Conservation (phyloP, 2,888 invertebrate genomes). For the Subacronicta megacephala region DNA sequence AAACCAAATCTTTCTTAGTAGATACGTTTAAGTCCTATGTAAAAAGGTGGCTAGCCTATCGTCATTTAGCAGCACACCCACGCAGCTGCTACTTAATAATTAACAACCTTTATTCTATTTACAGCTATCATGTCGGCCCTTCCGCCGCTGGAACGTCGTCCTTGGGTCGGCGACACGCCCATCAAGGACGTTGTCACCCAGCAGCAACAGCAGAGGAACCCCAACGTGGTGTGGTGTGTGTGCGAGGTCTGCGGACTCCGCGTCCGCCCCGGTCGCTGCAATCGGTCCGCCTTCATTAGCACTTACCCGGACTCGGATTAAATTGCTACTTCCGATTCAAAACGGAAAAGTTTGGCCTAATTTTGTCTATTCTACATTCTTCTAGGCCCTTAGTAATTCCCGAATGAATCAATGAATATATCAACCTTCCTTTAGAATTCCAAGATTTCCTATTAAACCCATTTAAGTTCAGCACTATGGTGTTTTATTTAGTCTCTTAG, state of each 20-base stretch:
- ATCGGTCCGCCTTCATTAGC: not conserved
- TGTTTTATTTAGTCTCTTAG: not conserved
- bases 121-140: slow-evolving; percentile 9
- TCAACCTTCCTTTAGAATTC: slow-evolving; percentile 25
- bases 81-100: too few species aligned
- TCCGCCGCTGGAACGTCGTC: not conserved
- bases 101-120: slow-evolving; percentile 1
- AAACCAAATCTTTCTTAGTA: too few species aligned
- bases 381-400: slow-evolving; percentile 28
- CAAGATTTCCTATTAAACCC: slow-evolving; percentile 8
- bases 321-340: not conserved
- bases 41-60: too few species aligned
- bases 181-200: not conserved
- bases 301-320: slow-evolving; percentile 2
- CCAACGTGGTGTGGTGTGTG: slow-evolving; percentile 20
- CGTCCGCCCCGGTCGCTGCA: not conserved
- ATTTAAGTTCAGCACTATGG: not conserved
- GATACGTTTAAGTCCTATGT: too few species aligned
- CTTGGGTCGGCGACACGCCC: not conserved
- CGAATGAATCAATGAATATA: slow-evolving; percentile 27
- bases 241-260: slow-evolving; percentile 23
- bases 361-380: slow-evolving; percentile 19
- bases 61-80: too few species aligned
- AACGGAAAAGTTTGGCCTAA: slow-evolving; percentile 6
- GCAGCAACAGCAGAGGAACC: slow-evolving; percentile 8